phyloP scores from a whole-genome alignment of 1,140 invertebrate species.

The Limonius californicus region DNA sequence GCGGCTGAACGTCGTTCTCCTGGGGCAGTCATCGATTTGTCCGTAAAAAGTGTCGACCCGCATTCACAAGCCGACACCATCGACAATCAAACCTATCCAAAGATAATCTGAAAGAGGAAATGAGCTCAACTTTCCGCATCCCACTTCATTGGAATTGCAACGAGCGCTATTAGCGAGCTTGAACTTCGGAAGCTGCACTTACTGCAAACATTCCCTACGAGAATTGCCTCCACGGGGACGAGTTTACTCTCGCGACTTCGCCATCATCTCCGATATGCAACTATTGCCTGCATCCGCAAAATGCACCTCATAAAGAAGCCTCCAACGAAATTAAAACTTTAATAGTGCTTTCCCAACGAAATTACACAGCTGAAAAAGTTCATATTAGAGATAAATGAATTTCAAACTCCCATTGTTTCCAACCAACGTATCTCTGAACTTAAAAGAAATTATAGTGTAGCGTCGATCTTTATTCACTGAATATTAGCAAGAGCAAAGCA shows the following conservation, averaged over 20 bases:
- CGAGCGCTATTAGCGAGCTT: not conserved
- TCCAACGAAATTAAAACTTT: too few relatives aligned
- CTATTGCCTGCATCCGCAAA: too few relatives aligned
- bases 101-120: constrained; percentile 16
- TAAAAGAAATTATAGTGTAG: too few relatives aligned
- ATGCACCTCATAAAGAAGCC: too few relatives aligned
- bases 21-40: constrained; percentile 18
- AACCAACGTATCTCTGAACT: too few relatives aligned
- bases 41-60: constrained; percentile 18
- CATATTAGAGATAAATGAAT: too few relatives aligned
- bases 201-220: constrained; percentile 5
- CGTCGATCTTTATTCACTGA: too few relatives aligned
- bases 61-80: constrained; percentile 5
- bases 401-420: too few relatives aligned
- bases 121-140: constrained; percentile 10
- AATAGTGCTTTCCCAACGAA: not conserved
- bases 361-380: too few relatives aligned
- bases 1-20: constrained; percentile 11
- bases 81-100: constrained; percentile 14
- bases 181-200: constrained; percentile 8
- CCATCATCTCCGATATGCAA: too few relatives aligned
- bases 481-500: too few relatives aligned
- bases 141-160: constrained; percentile 13
- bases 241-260: not conserved
- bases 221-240: not conserved